Evolutionary conservation across 2,797 vertebrate genomes (phyloP).

Genomic region (Chloroceryle amazona): DNA sequence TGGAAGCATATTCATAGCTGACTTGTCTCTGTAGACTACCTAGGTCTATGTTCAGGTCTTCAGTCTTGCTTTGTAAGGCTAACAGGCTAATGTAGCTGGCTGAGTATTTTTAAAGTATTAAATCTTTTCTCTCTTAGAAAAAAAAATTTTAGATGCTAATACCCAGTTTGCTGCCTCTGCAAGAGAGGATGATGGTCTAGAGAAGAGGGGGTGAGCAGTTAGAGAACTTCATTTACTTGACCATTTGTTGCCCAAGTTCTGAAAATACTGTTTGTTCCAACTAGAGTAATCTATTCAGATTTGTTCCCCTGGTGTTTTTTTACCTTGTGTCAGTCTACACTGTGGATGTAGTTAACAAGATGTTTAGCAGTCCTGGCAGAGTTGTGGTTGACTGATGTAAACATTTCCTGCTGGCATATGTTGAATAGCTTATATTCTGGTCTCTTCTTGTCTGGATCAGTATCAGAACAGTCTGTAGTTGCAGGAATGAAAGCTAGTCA

Average conservation of each 20-base stretch:
- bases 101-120: neutral
- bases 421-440: constrained; percentile 41
- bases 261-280: neutral
- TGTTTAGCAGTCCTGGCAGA: constrained; percentile 45
- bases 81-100: neutral
- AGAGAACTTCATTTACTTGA: neutral
- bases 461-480: constrained; percentile 15
- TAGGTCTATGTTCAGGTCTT: neutral
- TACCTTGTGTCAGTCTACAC: constrained; percentile 10
- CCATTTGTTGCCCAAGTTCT: neutral
- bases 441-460: constrained; percentile 28
- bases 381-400: constrained; percentile 61
- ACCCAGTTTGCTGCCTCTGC: neutral
- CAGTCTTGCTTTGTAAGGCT: neutral
- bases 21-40: neutral
- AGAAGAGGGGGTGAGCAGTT: neutral
- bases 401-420: constrained; percentile 56
- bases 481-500: neutral
- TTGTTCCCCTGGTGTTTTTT: constrained; percentile 7
- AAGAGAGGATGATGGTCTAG: neutral
- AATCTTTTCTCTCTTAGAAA: neutral
- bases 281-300: neutral
- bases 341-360: constrained; percentile 38
- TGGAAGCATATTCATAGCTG: neutral
- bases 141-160: neutral